phyloP scores from a whole-genome alignment of 2,888 invertebrate species.

The Hypomecis punctinalis region DNA sequence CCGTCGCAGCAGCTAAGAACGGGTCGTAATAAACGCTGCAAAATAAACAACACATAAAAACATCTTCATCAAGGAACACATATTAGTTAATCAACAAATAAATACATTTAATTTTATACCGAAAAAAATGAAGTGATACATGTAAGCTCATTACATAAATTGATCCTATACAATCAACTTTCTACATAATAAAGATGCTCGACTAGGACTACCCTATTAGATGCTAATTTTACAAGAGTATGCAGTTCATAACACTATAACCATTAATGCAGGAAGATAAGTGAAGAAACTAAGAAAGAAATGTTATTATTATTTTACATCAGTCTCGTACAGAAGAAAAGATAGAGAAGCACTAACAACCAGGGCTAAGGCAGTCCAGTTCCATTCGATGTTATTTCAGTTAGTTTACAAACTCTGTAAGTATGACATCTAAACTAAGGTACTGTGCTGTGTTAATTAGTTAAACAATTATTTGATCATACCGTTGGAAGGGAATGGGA shows the following conservation, averaged over 20 bases:
- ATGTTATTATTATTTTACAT: slow-evolving; percentile 30
- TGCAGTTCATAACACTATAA: slow-evolving; percentile 29
- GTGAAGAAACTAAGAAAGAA: slow-evolving; percentile 29
- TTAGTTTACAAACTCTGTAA: slow-evolving; percentile 49
- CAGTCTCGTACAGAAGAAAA: slow-evolving; percentile 37
- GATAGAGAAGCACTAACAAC: slow-evolving; percentile 42
- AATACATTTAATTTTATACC: slow-evolving; percentile 15
- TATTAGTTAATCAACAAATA: neutral
- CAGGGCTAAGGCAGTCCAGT: slow-evolving; percentile 56
- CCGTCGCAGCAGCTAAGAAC: slow-evolving; percentile 94
- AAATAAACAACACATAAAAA: slow-evolving; percentile 58
- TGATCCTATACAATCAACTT: slow-evolving; percentile 20
- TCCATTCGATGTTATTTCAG: slow-evolving; percentile 47
- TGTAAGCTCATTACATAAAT: slow-evolving; percentile 29
- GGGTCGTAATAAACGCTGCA: slow-evolving; percentile 98
- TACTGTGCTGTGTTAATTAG: slow-evolving; percentile 48
- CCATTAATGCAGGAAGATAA: slow-evolving; percentile 36
- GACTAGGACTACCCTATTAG: slow-evolving; percentile 22
- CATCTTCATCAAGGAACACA: neutral
- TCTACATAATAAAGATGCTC: slow-evolving; percentile 24
- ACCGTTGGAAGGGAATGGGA: slow-evolving; percentile 44
- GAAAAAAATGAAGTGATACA: slow-evolving; percentile 24
- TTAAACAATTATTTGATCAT: slow-evolving; percentile 44
- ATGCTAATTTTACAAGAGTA: slow-evolving; percentile 24
- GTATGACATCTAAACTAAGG: slow-evolving; percentile 47